Evolutionary conservation across 2,797 vertebrate genomes (phyloP), one percentile per base, ranked within the genome.

Genomic region (Myiotriccus ornatus): DNA sequence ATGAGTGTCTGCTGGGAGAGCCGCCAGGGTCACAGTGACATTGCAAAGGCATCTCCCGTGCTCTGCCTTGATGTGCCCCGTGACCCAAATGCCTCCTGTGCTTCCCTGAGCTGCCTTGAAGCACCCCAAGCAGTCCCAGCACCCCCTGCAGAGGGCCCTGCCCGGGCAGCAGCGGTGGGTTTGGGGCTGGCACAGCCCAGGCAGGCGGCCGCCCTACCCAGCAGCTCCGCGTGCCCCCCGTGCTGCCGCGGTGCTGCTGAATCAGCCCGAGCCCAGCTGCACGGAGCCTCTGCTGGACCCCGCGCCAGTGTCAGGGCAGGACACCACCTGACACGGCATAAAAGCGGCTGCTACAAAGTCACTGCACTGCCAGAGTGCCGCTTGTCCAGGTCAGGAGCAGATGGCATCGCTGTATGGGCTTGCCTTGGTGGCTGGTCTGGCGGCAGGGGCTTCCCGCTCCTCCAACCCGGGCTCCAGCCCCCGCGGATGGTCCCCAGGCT

Each of bases 201-300:
- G 57, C 4, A 2, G 37, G 41, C 5, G 7, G 41, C 43, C 3
- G 0, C 28, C 14, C 62, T 34, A 64, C 32, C 46, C 70, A 21
- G 7, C 3, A 1, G 63, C 68, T 67, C 60, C 0, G 0, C 18
- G 3, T 4, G 2, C 30, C 44, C 44, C n/a, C 28, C 0, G 2
- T 34, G 59, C 85, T 49, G 73, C 74, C 0, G 4, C 53, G 53
- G 20, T 0, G 25, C 76, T 75, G 91, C 94, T 90, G 91, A 80
- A 49, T 88, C 93, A 78, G 89, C 60, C 18, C 1, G 52, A 44
- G 56, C 3, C 2, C 91, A 86, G 93, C 89, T 84, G 84, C 8
- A 52, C 0, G 0, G 53, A 34, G 89, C 73, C 60, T 8, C 44
- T 17, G 89, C 70, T 24, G 55, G 57, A 32, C 60, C 76, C 78